These are phyloP conservation scores for Holotrichia oblita DNA, from an alignment of 1,140 invertebrate genomes.

Conservation along the genomic window DNA sequence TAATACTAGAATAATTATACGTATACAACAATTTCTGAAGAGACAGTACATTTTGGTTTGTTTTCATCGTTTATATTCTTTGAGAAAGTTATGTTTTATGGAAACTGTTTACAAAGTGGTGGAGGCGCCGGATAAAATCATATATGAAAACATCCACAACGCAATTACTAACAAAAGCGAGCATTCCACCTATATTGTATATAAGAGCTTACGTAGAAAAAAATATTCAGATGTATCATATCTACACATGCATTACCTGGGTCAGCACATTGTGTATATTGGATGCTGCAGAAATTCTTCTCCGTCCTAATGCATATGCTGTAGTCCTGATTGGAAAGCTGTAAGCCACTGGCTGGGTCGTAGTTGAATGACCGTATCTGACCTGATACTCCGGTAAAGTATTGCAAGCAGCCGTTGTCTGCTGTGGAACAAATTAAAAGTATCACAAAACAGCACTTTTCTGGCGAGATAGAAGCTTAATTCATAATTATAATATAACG, in stretches of 20 bases:
- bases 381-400: conserved; percentile 81
- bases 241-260: conserved; percentile 63
- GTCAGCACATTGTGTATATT: conserved; percentile 79
- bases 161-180: too few relatives aligned
- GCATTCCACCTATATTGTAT: too few relatives aligned
- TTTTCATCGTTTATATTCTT: too few relatives aligned
- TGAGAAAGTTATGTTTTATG: too few relatives aligned
- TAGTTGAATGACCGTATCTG: conserved; percentile 86
- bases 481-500: too few relatives aligned
- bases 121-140: too few relatives aligned
- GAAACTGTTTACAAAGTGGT: too few relatives aligned
- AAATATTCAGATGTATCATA: neutral
- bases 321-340: conserved; percentile 89
- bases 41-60: too few relatives aligned
- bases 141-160: too few relatives aligned
- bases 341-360: conserved; percentile 76
- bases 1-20: too few relatives aligned
- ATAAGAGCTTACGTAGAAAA: neutral
- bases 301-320: conserved; percentile 86
- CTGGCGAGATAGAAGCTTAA: neutral
- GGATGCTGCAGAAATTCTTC: conserved; percentile 88
- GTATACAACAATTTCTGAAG: too few relatives aligned
- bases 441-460: conserved; percentile 5
- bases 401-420: conserved; percentile 87
- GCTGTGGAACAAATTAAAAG: conserved; percentile 62